Evolutionary conservation across 2,888 invertebrate genomes (phyloP).

Genomic region (Drosophila mayaguana): DNA sequence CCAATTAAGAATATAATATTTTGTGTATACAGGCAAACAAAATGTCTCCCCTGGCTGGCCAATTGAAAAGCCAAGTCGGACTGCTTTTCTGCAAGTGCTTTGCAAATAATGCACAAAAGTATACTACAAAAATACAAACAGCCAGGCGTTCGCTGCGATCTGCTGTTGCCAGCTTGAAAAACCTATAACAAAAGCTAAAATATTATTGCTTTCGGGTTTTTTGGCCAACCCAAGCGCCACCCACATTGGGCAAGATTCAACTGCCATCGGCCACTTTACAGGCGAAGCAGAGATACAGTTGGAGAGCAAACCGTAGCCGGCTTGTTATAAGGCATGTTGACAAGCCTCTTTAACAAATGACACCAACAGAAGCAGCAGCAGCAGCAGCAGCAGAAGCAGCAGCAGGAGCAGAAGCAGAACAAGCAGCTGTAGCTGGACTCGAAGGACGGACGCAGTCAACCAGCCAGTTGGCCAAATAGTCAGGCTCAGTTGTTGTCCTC

Average conservation of each 20-base stretch:
- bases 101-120: constrained; percentile 79
- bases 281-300: constrained; percentile 41
- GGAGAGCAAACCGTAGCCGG: constrained; percentile 69
- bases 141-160: constrained; percentile 47
- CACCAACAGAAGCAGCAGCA: constrained; percentile 71
- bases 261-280: constrained; percentile 53
- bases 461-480: constrained; percentile 71
- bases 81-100: constrained; percentile 69
- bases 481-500: constrained; percentile 32
- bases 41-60: constrained; percentile 56
- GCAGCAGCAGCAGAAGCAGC: background rate
- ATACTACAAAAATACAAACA: constrained; percentile 78
- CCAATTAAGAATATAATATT: constrained; percentile 81
- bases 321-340: constrained; percentile 83
- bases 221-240: background rate
- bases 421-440: constrained; percentile 69
- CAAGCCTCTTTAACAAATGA: constrained; percentile 84
- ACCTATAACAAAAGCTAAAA: constrained; percentile 79
- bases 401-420: constrained; percentile 5
- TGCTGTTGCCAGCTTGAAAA: constrained; percentile 54
- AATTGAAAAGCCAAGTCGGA: constrained; percentile 74
- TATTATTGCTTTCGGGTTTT: constrained; percentile 72
- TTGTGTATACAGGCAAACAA: constrained; percentile 73
- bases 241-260: constrained; percentile 1
- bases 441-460: constrained; percentile 59